Evolutionary conservation across 2,797 vertebrate species (phyloP), one percentile per base, ranked within the genome.

Genomic region (Catostomus latipinnis): DNA sequence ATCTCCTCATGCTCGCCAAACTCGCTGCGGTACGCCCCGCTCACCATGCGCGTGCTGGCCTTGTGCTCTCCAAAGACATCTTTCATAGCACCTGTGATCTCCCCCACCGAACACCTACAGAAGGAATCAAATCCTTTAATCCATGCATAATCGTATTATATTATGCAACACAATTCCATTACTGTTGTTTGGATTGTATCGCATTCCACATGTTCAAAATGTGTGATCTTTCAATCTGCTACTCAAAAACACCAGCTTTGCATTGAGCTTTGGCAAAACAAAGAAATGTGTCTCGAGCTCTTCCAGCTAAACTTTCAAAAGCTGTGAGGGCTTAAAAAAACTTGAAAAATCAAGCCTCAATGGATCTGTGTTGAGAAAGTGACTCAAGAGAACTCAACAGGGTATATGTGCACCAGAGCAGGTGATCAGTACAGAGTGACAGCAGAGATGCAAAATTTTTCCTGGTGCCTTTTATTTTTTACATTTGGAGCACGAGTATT

Each of bases 51-150:
- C 62, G 96, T 97, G 70, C 92, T 98, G 88, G 97, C 97, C 90
- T 93, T 98, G 87, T 99, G 97, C 83, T 99, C 98, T 0, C 98
- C 97, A 11, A 99, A 99, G 79, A 98, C 95, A 0, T 88, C 91
- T 90, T 99, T 98, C 97, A 99, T 97, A 8, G 98, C 97, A 60
- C 98, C 95, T 0, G 97, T 99, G 82, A 99, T 99, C 92, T 99
- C 98, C 65, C 97, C 98, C 48, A 98, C 96, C 0, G 97, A 97
- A 86, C 18, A 79, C 9, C 73, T 75, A 46, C 73, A 75, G 18
- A 53, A 61, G 18, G 61, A 67, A 70, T 34, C 14, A 52, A 79
- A 61, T 66, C n/a, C 12, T 18, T 78, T 56, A 73, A 73, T 68
- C 58, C 9, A 57, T 12, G 13, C 5, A 53, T 56, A 49, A 12